Base-by-base conservation (phyloP, 2,113 vertebrate genomes). In the Eonycteris spelaea region DNA sequence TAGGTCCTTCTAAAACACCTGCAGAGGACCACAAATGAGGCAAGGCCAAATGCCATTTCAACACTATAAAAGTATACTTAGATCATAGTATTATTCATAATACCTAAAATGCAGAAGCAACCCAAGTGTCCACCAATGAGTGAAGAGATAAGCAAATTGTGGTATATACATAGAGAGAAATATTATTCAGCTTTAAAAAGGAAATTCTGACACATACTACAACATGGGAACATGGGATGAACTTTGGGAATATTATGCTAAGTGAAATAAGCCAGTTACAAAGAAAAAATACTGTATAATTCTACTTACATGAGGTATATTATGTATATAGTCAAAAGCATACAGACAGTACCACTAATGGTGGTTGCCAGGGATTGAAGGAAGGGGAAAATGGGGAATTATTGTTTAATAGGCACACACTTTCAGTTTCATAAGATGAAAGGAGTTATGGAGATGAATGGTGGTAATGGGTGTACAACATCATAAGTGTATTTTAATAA, bases 401-500 rank as follows among this genome's bases (percentile, higher is more conserved):
- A 78, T 13, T 90, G 73, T 59, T 71, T 71, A 78, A 65, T n/a
- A 35, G 59, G 15, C 22, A 53, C 1, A 77, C 61, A 85, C 15
- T 91, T 95, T 86, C 16, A 35, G 19, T 95, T 95, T 95, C 80
- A 45, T 79, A 91, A 43, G 43, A 61, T 86, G 65, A 86, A 67
- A 83, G 53, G 14, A 92, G 30, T 74, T 74, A 94, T 65, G 18
- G 57, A 63, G 15, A 89, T 22, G 28, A 33, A 90, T n/a, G 82
- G 57, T 63, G 30, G 43, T 73, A 35, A 91, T 53, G 45, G 28
- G 15, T 65, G 35, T 5, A 74, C 16, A 83, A 78, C 35, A 71
- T 86, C 77, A 30, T 63, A 53, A 61, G 61, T 63, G 63, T 86
- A 79, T 35, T 35, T 85, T 90, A 85, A 51, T 61, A 67, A 24